Base-by-base conservation (phyloP, 2,888 invertebrate species). In the Apoderus coryli region DNA sequence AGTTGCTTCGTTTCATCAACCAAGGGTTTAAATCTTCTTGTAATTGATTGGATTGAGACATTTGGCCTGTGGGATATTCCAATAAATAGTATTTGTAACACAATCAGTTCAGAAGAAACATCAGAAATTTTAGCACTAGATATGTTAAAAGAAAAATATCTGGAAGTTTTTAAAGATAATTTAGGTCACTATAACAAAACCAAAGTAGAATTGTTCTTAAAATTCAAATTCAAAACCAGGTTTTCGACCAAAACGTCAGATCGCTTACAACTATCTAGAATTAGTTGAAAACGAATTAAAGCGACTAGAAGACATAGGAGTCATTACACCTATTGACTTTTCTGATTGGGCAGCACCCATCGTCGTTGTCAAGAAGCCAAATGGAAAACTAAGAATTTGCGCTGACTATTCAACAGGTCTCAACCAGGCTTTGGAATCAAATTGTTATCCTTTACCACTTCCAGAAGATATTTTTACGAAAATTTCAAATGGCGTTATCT, bases 51-150 rank as follows among this genome's bases (percentile, higher is more conserved):
- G 28, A 29, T 32, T 9, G 12, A 10, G 9, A 19, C 23, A 14
- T 30, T 33, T 22, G 16, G 14, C 10, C 19, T 30, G 11, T 30
- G 25, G 33, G 13, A 29, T 13, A 30, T 16, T 16, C 25, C 29
- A 19, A 4, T 30, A 12, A 33, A 11, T 19, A 23, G 14, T 16
- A 16, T 30, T 12, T 33, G 29, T 10, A 33, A 23, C 16, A 27
- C 12, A 12, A 14, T 3, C 5, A n/a, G 4, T 13, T 10, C n/a
- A n/a, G n/a, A n/a, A n/a, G n/a, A n/a, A n/a, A n/a, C n/a, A n/a
- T n/a, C n/a, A n/a, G n/a, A n/a, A n/a, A n/a, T n/a, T n/a, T n/a
- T n/a, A n/a, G n/a, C n/a, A n/a, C n/a, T n/a, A n/a, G n/a, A n/a
- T n/a, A 3, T 2, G 4, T 2, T 22, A 4, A 3, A 23, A 7